Evolutionary conservation across 2,888 invertebrate species (phyloP).

Genomic region (Dermolepida albohirtum): DNA sequence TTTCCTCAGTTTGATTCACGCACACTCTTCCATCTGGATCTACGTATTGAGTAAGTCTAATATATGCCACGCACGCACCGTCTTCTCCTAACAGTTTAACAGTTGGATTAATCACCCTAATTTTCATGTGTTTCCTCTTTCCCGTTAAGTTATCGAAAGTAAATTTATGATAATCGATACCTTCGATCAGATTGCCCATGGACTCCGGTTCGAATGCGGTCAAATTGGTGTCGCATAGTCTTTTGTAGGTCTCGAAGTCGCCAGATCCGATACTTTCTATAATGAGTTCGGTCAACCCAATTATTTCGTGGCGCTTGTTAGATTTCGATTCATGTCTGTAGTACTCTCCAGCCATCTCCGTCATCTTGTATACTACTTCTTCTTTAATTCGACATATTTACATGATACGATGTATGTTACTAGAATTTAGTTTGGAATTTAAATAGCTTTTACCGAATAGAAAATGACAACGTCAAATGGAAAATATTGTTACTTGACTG

Average conservation of each 20-base stretch:
- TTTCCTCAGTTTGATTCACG: conserved; percentile 32
- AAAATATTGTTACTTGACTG: too few species aligned
- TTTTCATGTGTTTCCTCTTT: conserved; percentile 29
- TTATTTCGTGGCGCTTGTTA: conserved; percentile 31
- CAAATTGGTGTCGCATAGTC: conserved; percentile 36
- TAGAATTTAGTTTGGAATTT: too few species aligned
- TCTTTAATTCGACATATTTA: too few species aligned
- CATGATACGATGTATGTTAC: too few species aligned
- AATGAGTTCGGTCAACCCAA: conserved; percentile 32
- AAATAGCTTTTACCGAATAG: too few species aligned
- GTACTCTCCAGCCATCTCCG: conserved; percentile 14
- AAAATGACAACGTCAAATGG: too few species aligned
- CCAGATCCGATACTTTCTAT: conserved; percentile 37
- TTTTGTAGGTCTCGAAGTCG: conserved; percentile 33
- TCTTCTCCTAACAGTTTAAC: conserved; percentile 35
- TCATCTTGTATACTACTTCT: background rate
- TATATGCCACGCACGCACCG: conserved; percentile 30
- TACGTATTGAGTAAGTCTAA: conserved; percentile 27
- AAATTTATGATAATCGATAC: conserved; percentile 39
- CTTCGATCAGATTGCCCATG: conserved; percentile 39
- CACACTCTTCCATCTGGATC: conserved; percentile 30
- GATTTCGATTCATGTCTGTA: conserved; percentile 22
- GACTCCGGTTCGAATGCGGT: conserved; percentile 40
- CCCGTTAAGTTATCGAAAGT: conserved; percentile 28
- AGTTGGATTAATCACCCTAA: conserved; percentile 32